phyloP scores from a whole-genome alignment of 2,113 vertebrate genomes.

The Triplophysa rosa region DNA sequence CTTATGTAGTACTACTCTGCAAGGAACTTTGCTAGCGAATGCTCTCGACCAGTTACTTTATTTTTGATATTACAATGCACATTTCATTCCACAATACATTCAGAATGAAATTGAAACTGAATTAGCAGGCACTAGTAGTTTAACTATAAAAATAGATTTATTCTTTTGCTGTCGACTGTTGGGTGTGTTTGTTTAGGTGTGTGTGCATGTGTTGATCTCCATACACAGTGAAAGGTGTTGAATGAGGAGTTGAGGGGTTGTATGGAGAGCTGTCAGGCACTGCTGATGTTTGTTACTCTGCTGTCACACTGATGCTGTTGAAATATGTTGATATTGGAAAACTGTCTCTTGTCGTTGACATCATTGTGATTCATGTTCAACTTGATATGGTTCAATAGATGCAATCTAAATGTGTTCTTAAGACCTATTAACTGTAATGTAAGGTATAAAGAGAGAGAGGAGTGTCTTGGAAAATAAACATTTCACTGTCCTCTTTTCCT shows the following conservation, averaged over 20 bases:
- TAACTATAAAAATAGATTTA: background rate
- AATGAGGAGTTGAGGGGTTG: background rate
- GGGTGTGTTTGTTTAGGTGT: background rate
- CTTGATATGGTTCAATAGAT: background rate
- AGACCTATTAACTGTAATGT: too few relatives aligned
- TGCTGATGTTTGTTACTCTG: background rate
- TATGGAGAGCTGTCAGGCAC: background rate
- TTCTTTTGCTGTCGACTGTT: background rate
- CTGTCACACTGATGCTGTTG: background rate
- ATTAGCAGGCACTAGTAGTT: too few relatives aligned
- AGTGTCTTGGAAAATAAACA: too few relatives aligned
- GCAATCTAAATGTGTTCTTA: background rate
- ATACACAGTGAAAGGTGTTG: background rate
- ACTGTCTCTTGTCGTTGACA: background rate
- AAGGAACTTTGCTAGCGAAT: too few relatives aligned
- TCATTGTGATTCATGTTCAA: conserved; percentile 7
- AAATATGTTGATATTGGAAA: background rate
- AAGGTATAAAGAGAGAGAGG: too few relatives aligned
- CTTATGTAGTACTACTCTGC: too few relatives aligned
- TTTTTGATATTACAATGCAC: too few relatives aligned
- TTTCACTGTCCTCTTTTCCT: too few relatives aligned
- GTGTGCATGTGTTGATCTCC: background rate
- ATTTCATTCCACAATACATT: too few relatives aligned
- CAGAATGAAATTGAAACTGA: too few relatives aligned
- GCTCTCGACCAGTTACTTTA: too few relatives aligned